Evolutionary conservation across 2,113 vertebrate genomes (phyloP), one percentile per base, ranked within the genome.

Genomic region (Mandrillus leucophaeus): DNA sequence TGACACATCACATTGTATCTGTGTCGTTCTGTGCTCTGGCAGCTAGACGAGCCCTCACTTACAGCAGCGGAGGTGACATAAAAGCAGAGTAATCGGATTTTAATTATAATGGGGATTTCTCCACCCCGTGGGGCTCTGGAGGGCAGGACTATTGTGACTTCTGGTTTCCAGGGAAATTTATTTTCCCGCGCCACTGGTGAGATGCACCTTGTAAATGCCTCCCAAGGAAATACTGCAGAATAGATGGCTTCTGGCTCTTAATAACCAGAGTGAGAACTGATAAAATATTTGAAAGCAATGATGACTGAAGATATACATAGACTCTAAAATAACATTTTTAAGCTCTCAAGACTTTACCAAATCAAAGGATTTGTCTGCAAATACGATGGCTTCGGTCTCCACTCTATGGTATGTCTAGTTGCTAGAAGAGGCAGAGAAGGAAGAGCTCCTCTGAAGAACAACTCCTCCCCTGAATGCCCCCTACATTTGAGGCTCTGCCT

Each of bases 101-200:
- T 94, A 97, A 97, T 98, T 96, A 98, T 92, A 98, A 98, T 86
- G 86, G 85, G 94, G 95, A 96, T 97, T 98, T 98, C 92, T 97
- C 89, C 84, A 32, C 70, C 88, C 96, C 81, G 55, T 79, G 93
- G 75, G 95, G 88, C 61, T 93, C 64, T 61, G 66, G 40, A 97
- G 92, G 94, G 72, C 57, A 96, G 92, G 81, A 97, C 95, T 97
- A 95, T 95, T 97, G 96, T 81, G 50, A 92, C n/a, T 93, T 95
- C 50, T 95, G 30, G 89, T 96, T 96, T 97, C 89, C 82, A 87
- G 79, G 87, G 79, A 97, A 90, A 88, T 90, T 20, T 12, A 10
- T 95, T 88, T 96, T 79, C 76, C 79, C 38, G 9, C 70, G n/a
- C n/a, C 72, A 72, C n/a, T 45, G 38, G 45, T 22, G 55, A 72